Conservation (phyloP, 2,888 invertebrate species). For the Azorinus chamasolen region DNA sequence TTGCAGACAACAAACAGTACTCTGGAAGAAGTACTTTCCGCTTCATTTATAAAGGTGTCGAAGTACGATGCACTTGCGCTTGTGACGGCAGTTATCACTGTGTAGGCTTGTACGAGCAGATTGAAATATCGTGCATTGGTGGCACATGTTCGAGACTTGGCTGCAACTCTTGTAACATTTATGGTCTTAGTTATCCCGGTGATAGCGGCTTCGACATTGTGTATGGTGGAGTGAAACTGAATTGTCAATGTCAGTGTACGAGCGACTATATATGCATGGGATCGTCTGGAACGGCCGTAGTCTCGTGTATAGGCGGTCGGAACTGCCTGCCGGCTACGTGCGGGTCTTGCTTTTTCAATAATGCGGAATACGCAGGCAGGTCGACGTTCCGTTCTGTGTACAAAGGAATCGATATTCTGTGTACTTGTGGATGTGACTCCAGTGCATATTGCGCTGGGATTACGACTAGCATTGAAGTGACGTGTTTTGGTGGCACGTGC, state of each 20-base stretch:
- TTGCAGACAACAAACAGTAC: conserved; percentile 15
- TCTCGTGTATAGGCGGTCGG: conserved; percentile 46
- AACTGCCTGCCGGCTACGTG: conserved; percentile 51
- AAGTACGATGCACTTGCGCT: conserved; percentile 61
- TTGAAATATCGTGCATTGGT: conserved; percentile 56
- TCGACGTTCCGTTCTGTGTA: conserved; percentile 48
- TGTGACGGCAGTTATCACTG: conserved; percentile 70
- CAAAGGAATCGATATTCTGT: conserved; percentile 42
- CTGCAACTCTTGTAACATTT: conserved; percentile 49
- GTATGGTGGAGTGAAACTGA: conserved; percentile 36
- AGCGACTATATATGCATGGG: conserved; percentile 50
- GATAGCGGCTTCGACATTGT: conserved; percentile 44
- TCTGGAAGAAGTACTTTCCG: conserved; percentile 36
- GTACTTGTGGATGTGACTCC: conserved; percentile 43
- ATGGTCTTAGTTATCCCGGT: conserved; percentile 37
- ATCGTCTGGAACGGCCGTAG: conserved; percentile 19
- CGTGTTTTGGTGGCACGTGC: conserved; percentile 37
- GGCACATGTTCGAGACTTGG: conserved; percentile 52
- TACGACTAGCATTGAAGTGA: conserved; percentile 16
- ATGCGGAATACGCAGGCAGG: conserved; percentile 5
- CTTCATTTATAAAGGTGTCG: conserved; percentile 54
- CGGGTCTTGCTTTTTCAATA: conserved; percentile 35
- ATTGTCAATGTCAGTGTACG: conserved; percentile 56
- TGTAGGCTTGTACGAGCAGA: conserved; percentile 30
- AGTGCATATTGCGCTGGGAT: conserved; percentile 21